These are phyloP conservation scores for Pachliopta kotzebuea DNA, from an alignment of 2,888 invertebrate species.

Conservation along the genomic window DNA sequence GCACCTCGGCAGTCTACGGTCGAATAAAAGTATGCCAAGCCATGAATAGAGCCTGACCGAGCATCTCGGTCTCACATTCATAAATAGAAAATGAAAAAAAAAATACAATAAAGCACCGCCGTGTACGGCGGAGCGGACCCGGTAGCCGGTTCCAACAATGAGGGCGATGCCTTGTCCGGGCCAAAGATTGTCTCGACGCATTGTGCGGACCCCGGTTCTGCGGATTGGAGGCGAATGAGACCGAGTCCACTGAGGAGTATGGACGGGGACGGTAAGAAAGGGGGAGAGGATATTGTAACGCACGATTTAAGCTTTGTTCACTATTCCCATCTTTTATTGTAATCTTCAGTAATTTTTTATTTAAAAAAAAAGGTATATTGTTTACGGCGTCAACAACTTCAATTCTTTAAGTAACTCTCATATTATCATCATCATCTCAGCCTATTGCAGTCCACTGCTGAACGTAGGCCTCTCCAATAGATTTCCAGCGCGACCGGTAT, in stretches of 20 bases:
- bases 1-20: neutral
- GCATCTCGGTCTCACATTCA: slow-evolving; percentile 36
- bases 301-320: slow-evolving; percentile 21
- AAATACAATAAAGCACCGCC: slow-evolving; percentile 30
- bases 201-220: slow-evolving; percentile 52
- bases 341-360: neutral
- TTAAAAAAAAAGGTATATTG: neutral
- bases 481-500: no score
- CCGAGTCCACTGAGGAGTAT: slow-evolving; percentile 33
- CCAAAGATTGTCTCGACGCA: slow-evolving; percentile 64
- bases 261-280: neutral
- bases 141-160: slow-evolving; percentile 30
- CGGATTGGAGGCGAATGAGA: slow-evolving; percentile 57
- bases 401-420: no score
- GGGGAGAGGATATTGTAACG: slow-evolving; percentile 30
- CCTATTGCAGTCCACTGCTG: no score
- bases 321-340: slow-evolving; percentile 1
- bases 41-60: slow-evolving; percentile 39
- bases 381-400: neutral
- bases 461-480: no score
- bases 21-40: slow-evolving; percentile 23
- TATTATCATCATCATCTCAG: no score
- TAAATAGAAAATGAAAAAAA: slow-evolving; percentile 48
- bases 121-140: slow-evolving; percentile 40
- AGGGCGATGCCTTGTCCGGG: slow-evolving; percentile 36